Evolutionary conservation across 2,888 invertebrate genomes (phyloP).

Genomic region (Perithous albicinctus): DNA sequence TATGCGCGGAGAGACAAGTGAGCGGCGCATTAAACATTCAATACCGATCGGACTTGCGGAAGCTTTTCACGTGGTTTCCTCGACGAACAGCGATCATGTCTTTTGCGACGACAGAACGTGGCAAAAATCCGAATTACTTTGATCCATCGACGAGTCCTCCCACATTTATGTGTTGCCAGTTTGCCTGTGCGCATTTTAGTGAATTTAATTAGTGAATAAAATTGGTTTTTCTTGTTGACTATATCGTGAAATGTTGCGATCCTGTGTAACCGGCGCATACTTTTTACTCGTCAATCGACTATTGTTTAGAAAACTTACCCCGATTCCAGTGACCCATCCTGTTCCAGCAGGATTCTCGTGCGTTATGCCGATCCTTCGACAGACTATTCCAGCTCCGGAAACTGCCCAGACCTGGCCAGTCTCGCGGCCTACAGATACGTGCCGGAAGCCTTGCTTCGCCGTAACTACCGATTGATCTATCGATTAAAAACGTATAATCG

Average conservation of each 20-base stretch:
- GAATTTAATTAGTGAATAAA: slow-evolving; percentile 5
- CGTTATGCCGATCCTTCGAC: slow-evolving; percentile 91
- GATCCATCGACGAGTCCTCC: slow-evolving; percentile 78
- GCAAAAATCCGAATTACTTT: slow-evolving; percentile 63
- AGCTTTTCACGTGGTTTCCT: slow-evolving; percentile 26
- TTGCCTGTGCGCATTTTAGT: slow-evolving; percentile 75
- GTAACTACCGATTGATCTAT: slow-evolving; percentile 80
- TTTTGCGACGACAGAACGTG: background rate
- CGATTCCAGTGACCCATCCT: slow-evolving; percentile 91
- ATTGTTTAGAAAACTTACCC: slow-evolving; percentile 84
- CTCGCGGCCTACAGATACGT: slow-evolving; percentile 89
- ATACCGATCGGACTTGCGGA: slow-evolving; percentile 39
- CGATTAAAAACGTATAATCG: slow-evolving; percentile 15
- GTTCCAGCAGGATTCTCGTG: slow-evolving; percentile 90
- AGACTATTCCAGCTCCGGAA: slow-evolving; percentile 89
- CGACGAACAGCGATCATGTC: background rate
- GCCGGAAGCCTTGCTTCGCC: slow-evolving; percentile 87
- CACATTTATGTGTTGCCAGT: slow-evolving; percentile 81
- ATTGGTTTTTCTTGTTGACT: too few relatives aligned
- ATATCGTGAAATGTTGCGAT: too few relatives aligned
- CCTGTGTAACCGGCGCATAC: too few relatives aligned
- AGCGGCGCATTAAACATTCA: slow-evolving; percentile 39
- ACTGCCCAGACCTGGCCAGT: slow-evolving; percentile 91
- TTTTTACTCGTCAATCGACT: too few relatives aligned
- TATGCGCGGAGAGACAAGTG: slow-evolving; percentile 14